Evolutionary conservation across 2,113 vertebrate species (phyloP).

Genomic region (Otis tarda): DNA sequence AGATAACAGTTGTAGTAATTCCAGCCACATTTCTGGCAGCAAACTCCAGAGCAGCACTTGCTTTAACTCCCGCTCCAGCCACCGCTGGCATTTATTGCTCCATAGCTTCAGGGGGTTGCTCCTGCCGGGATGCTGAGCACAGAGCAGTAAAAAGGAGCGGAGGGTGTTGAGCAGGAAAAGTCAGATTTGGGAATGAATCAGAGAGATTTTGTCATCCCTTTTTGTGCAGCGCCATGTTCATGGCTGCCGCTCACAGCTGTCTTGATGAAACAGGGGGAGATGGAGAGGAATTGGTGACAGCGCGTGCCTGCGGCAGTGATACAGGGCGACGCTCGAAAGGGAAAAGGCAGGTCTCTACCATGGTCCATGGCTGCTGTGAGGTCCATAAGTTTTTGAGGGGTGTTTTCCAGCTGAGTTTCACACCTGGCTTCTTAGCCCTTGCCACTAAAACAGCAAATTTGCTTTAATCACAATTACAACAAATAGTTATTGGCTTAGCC

Average conservation of each 20-base stretch:
- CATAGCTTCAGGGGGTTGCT: not conserved
- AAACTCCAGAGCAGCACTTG: not conserved
- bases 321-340: rapidly evolving
- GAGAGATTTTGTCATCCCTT: not conserved
- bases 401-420: not conserved
- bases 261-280: not conserved
- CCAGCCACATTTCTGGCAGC: slow-evolving; percentile 9
- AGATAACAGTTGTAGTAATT: slow-evolving; percentile 43
- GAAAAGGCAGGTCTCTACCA: not conserved
- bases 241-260: not conserved
- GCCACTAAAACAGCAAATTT: not conserved
- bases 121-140: not conserved
- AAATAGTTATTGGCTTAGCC: not conserved
- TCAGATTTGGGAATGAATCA: not conserved
- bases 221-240: not conserved
- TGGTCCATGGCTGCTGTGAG: not conserved
- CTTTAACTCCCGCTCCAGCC: not conserved
- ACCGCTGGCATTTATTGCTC: not conserved
- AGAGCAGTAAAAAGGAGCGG: not conserved
- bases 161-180: not conserved
- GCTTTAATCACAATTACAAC: not conserved
- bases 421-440: not conserved
- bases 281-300: not conserved
- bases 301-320: rapidly evolving
- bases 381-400: not conserved